Evolutionary conservation across 2,113 vertebrate genomes (phyloP).

Genomic region (Oxygymnocypris stewartii): DNA sequence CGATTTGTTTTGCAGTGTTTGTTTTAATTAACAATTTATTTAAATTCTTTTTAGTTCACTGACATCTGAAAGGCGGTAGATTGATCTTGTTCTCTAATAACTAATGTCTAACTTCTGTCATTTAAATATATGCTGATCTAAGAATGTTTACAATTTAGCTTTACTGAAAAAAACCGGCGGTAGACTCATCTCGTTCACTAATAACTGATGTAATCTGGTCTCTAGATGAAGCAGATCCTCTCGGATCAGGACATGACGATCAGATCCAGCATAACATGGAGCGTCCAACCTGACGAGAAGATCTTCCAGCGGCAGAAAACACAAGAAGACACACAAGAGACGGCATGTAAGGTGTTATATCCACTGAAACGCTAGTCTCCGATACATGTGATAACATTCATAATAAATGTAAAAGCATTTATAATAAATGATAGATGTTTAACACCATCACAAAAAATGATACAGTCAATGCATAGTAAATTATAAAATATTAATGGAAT

Average conservation of each 20-base stretch:
- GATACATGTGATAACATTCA: accelerated
- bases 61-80: not conserved
- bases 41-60: no score
- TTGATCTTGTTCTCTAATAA: no score
- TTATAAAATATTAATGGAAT: no score
- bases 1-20: no score
- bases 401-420: no score
- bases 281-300: not conserved
- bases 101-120: no score
- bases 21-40: no score
- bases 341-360: not conserved
- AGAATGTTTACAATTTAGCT: no score
- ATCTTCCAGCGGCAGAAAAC: not conserved
- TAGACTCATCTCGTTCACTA: not conserved
- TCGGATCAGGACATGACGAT: not conserved
- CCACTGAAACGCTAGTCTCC: not conserved
- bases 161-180: no score
- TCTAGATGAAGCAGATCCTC: not conserved
- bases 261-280: not conserved
- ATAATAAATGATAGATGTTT: not conserved
- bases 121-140: no score
- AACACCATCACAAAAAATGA: no score
- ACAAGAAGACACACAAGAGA: not conserved
- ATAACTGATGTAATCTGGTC: not conserved
- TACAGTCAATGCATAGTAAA: no score